phyloP scores from a whole-genome alignment of 2,797 vertebrate genomes.

The Odontamblyopus lacepedii region DNA sequence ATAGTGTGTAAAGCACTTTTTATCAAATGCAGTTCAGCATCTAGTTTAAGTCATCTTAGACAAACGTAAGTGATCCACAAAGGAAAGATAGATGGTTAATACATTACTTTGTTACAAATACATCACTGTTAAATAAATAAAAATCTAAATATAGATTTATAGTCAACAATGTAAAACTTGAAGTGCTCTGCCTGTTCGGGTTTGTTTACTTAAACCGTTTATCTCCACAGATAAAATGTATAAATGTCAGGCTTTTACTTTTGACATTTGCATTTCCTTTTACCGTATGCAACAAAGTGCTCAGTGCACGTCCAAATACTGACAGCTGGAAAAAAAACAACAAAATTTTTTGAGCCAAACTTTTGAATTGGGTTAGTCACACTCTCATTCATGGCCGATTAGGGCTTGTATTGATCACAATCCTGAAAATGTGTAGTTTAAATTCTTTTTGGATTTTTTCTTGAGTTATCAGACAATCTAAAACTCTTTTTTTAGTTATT shows the following conservation, averaged over 20 bases:
- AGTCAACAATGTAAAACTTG: neutral
- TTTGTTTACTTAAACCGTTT: neutral
- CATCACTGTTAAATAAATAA: neutral
- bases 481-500: too few species aligned
- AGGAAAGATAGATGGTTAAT: neutral
- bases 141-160: neutral
- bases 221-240: neutral
- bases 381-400: too few species aligned
- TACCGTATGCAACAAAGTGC: neutral
- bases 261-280: constrained; percentile 4
- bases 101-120: neutral
- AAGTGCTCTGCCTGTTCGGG: neutral
- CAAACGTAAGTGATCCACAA: neutral
- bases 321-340: neutral
- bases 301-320: neutral
- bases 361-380: neutral
- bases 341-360: neutral
- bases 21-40: too few species aligned
- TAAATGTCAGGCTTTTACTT: constrained; percentile 10
- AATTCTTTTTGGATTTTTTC: too few species aligned
- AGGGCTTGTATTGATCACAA: too few species aligned
- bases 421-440: too few species aligned
- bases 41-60: neutral
- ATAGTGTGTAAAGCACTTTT: too few species aligned
- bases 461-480: too few species aligned